Percentiles rank a stretch among this genome's conserved stretches.
Evolutionary conservation across 2,797 vertebrate species (phyloP).

Genomic region (Neosilurus mollespiculum): DNA sequence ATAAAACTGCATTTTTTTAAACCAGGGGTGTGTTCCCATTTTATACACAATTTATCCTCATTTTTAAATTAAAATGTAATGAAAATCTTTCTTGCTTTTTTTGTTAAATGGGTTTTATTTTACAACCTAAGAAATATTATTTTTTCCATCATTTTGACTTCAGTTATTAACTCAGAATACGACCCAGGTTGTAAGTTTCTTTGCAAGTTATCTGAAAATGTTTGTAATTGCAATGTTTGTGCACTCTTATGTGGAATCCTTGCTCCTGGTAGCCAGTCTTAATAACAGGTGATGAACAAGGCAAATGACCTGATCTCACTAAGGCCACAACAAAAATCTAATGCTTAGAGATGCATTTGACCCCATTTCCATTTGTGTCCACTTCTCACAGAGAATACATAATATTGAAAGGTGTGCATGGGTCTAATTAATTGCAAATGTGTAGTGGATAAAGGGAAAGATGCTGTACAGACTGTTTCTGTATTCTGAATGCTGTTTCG

Average conservation of each 20-base stretch:
- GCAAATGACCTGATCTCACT: neutral
- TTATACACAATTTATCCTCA: neutral
- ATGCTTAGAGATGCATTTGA: neutral
- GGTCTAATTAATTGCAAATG: neutral
- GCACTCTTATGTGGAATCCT: slow-evolving; percentile 1
- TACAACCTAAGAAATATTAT: neutral
- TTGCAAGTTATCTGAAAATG: neutral
- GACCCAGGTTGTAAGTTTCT: neutral
- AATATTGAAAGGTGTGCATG: neutral
- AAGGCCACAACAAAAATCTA: neutral
- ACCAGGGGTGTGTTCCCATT: neutral
- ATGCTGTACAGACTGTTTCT: neutral
- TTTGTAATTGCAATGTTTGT: neutral
- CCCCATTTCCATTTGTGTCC: neutral
- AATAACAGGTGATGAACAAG: neutral
- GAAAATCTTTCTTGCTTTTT: neutral
- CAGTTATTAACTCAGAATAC: neutral
- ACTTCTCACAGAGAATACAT: neutral
- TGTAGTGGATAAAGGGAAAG: neutral
- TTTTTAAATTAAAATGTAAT: neutral
- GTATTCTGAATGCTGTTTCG: neutral
- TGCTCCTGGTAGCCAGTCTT: neutral
- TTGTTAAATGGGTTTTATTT: neutral
- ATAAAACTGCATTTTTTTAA: neutral
- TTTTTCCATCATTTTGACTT: neutral